Evolutionary conservation across 2,113 vertebrate genomes (phyloP), one percentile per base, ranked within the genome.

Genomic region (Cathartes aura): DNA sequence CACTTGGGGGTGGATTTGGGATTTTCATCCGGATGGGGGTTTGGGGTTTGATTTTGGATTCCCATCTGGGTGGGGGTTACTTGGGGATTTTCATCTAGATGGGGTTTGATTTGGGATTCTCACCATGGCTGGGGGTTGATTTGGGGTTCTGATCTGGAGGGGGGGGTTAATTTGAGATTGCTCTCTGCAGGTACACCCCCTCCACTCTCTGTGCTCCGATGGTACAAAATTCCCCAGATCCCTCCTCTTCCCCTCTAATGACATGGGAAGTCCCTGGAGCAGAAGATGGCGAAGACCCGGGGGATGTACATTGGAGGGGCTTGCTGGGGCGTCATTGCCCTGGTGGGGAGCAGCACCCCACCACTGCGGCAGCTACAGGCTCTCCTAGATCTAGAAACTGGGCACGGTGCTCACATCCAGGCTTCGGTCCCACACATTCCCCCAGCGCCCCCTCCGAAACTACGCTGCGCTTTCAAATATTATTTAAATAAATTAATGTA

Each of bases 181-280:
- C 22, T 27, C 24, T 73, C 24, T 82, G 8, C 27, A 22, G 6
- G 4, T 30, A 24, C 53, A 45, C 2, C 42, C 29, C 30, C 16
- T 15, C 22, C 38, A 23, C 19, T 24, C 6, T 24, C 50, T 10
- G 2, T 32, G 4, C 14, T 36, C 24, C 2, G 0, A 17, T 20
- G 36, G 27, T 17, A 74, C 32, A 19, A 66, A 81, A 63, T 53
- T 59, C 50, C 38, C 8, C 68, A 32, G 15, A 40, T 9, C 15
- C 12, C 15, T 79, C 11, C 40, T 62, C 45, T 62, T 52, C 18
- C 34, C 8, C 15, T 7, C 15, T 32, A 20, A 13, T 4, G 21
- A 48, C 9, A 11, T 4, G 9, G 8, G 20, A 64, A 45, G 16
- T 6, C 50, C 58, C 26, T 47, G 79, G 58, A 59, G 21, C 4